phyloP scores from a whole-genome alignment of 2,113 vertebrate genomes.

The cattle (Bos taurus) region ARS-UCD2.0 NC_037332.1:7732001-7732500 shows the following conservation, averaged over 20 bases:
- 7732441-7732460: background rate
- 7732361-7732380: background rate
- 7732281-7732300: rapidly evolving
- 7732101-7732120: background rate
- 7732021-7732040: background rate
- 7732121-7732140: background rate
- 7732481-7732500: background rate
- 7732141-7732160: background rate
- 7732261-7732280: background rate
- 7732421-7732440: background rate
- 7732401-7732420: background rate
- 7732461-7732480: background rate
- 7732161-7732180: background rate
- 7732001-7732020: background rate
- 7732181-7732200: background rate
- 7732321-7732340: background rate
- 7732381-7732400: background rate
- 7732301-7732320: background rate
- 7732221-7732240: background rate
- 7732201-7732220: background rate
- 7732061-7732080: background rate
- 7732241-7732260: background rate
- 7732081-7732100: background rate
- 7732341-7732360: background rate
- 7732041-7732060: background rate